Percentiles rank a stretch among this genome's conserved stretches.
Conservation (phyloP, 2,113 vertebrate species). For the Rhinichthys klamathensis region DNA sequence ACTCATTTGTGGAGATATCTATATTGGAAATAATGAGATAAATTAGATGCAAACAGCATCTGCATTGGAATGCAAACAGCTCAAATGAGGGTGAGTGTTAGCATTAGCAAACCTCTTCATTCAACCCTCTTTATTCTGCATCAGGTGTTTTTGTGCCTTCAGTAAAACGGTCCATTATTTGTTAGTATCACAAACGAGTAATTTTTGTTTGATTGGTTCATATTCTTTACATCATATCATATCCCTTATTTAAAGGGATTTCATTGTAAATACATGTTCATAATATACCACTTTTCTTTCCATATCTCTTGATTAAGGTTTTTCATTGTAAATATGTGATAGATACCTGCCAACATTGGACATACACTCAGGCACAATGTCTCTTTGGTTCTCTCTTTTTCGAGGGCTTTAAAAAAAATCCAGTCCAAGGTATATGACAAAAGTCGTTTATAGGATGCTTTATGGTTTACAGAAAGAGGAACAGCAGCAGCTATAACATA, state of each 20-base stretch:
- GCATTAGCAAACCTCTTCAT: neutral
- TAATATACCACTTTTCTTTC: neutral
- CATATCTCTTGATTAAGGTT: conserved; percentile 2
- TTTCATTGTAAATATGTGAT: conserved; percentile 27
- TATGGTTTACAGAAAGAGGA: conserved; percentile 15
- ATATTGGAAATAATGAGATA: neutral
- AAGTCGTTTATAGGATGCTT: conserved; percentile 13
- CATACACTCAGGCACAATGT: conserved; percentile 17
- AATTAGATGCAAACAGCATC: neutral
- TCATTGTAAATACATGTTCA: conserved; percentile 9
- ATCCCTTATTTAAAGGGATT: neutral
- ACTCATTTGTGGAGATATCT: neutral
- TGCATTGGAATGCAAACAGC: neutral
- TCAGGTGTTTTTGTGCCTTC: conserved; percentile 45
- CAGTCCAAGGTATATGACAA: neutral
- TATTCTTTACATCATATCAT: neutral
- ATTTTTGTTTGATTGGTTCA: neutral
- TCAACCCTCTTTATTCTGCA: neutral
- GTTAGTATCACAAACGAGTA: neutral
- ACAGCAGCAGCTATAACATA: conserved; percentile 9
- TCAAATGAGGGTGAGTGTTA: neutral
- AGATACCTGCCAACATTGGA: conserved; percentile 10
- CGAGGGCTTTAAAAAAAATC: neutral
- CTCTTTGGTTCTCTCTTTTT: conserved; percentile 20
- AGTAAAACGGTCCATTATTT: conserved; percentile 13